These are phyloP conservation scores for Xanthorhoe designata DNA, from an alignment of 2,888 invertebrate species.

Conservation along the genomic window DNA sequence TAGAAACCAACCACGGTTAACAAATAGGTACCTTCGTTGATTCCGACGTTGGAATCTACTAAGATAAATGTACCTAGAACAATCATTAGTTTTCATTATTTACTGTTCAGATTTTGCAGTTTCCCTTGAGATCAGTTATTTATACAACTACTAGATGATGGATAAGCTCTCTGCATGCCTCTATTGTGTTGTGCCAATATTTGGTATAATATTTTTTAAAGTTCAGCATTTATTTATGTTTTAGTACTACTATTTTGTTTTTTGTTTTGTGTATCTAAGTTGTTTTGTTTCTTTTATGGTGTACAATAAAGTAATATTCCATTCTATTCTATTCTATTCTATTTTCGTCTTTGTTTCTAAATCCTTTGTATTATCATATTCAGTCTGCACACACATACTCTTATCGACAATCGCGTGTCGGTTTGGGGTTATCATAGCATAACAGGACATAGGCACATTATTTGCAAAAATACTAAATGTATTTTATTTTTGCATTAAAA, in stretches of 20 bases:
- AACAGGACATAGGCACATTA: conserved; percentile 40
- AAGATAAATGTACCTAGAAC: conserved; percentile 20
- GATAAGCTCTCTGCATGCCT: not conserved
- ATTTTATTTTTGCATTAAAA: conserved; percentile 23
- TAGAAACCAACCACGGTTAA: conserved; percentile 20
- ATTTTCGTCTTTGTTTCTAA: not conserved
- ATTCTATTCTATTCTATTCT: too few species aligned
- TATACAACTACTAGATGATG: not conserved
- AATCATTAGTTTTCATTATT: conserved; percentile 16
- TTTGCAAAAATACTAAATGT: conserved; percentile 46
- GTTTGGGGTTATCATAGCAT: conserved; percentile 51
- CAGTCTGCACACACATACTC: conserved; percentile 12
- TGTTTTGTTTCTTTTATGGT: too few species aligned
- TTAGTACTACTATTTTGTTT: too few species aligned
- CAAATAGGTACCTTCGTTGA: conserved; percentile 11
- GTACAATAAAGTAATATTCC: too few species aligned
- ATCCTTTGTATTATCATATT: conserved; percentile 9
- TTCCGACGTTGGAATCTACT: conserved; percentile 24
- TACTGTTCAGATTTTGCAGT: not conserved
- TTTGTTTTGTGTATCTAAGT: too few species aligned
- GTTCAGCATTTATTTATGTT: not conserved
- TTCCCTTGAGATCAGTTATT: conserved; percentile 1
- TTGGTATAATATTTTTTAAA: not conserved
- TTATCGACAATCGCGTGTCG: conserved; percentile 28
- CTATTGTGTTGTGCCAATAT: not conserved